Conservation (phyloP, 2,888 invertebrate species). For the Cephus sareptanus region DNA sequence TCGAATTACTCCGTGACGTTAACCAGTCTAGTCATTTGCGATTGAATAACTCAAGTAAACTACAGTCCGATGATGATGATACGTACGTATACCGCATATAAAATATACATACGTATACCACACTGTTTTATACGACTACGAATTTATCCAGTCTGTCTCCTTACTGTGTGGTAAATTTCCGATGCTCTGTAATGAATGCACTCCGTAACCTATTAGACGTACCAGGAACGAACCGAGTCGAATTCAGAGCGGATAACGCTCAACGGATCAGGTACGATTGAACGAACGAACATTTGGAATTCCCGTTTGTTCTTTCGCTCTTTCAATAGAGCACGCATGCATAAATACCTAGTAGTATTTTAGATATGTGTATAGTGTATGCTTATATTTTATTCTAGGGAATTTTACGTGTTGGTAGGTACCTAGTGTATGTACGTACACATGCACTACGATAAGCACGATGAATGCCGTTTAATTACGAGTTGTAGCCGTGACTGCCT, state of each 20-base stretch:
- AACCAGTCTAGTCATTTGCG: neutral
- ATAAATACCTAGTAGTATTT: neutral
- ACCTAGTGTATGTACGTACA: neutral
- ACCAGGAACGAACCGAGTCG: neutral
- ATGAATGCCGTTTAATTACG: constrained; percentile 7
- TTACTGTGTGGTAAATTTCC: neutral
- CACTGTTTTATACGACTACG: neutral
- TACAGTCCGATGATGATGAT: neutral
- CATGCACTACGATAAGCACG: neutral
- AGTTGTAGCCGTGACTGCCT: neutral
- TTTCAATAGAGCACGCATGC: neutral
- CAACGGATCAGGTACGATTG: neutral
- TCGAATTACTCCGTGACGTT: neutral
- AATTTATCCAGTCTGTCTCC: neutral
- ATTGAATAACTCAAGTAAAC: neutral
- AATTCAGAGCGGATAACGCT: neutral
- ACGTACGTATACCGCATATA: neutral
- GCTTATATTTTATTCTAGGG: neutral
- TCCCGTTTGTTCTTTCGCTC: constrained; percentile 1
- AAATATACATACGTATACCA: too few relatives aligned
- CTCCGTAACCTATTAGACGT: neutral
- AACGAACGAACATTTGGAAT: neutral
- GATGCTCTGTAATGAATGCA: neutral
- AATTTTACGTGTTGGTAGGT: neutral
- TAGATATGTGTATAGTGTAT: neutral